These are phyloP conservation scores for Chymomyza costata DNA, from an alignment of 1,140 invertebrate species.

Conservation along the genomic window DNA sequence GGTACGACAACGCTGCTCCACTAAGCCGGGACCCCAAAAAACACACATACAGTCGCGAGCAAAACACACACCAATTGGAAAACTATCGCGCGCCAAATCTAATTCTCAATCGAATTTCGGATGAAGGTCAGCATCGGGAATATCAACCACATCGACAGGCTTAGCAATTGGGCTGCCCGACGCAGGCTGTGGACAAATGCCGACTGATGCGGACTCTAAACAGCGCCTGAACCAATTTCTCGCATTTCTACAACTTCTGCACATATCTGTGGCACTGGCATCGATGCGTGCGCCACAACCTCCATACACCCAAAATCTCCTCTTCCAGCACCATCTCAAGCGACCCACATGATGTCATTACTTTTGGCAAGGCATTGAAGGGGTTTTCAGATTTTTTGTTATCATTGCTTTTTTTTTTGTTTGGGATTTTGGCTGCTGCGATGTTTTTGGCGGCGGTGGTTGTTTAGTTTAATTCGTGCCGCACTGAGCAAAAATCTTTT, in stretches of 20 bases:
- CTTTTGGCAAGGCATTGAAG: slow-evolving; percentile 21
- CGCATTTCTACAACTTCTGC: slow-evolving; percentile 20
- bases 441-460: slow-evolving; percentile 34
- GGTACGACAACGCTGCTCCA: too few relatives aligned
- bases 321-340: too few relatives aligned
- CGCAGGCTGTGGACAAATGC: slow-evolving; percentile 59
- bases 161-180: slow-evolving; percentile 15
- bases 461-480: slow-evolving; percentile 67
- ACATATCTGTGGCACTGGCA: slow-evolving; percentile 22
- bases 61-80: slow-evolving; percentile 40
- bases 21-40: too few relatives aligned
- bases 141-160: slow-evolving; percentile 24
- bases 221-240: slow-evolving; percentile 51
- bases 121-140: slow-evolving; percentile 45
- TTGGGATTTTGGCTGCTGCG: slow-evolving; percentile 10
- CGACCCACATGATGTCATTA: slow-evolving; percentile 39
- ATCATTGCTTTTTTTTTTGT: neutral
- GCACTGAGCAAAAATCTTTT: slow-evolving; percentile 53
- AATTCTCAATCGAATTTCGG: slow-evolving; percentile 55
- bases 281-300: slow-evolving; percentile 23
- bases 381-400: slow-evolving; percentile 16
- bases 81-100: slow-evolving; percentile 63
- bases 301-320: too few relatives aligned
- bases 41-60: slow-evolving; percentile 17
- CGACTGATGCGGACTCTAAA: slow-evolving; percentile 51